These are phyloP conservation scores for Pammene fasciana DNA, from an alignment of 2,888 invertebrate genomes.

Conservation along the genomic window DNA sequence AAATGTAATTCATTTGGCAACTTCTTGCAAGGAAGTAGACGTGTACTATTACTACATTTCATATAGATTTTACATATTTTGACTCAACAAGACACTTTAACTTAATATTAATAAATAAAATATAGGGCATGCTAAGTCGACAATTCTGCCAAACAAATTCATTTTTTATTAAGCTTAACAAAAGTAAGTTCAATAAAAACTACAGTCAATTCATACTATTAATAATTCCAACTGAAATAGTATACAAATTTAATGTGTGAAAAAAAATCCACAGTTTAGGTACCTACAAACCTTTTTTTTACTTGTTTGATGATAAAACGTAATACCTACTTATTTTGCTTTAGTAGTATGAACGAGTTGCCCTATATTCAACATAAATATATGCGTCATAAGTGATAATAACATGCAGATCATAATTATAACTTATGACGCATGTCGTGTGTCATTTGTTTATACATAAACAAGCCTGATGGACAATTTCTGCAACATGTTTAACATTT, in stretches of 20 bases:
- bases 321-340: no score
- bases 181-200: neutral
- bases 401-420: neutral
- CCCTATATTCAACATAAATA: neutral
- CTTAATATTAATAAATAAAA: constrained; percentile 30
- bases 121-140: constrained; percentile 10
- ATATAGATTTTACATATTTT: constrained; percentile 25
- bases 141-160: neutral
- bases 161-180: neutral
- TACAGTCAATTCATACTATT: neutral
- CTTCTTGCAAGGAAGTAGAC: constrained; percentile 54
- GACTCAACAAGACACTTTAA: constrained; percentile 34
- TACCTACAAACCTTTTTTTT: no score
- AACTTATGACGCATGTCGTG: neutral
- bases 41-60: constrained; percentile 26
- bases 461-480: neutral
- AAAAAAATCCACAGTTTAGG: no score
- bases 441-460: no score
- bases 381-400: neutral
- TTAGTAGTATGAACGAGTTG: neutral
- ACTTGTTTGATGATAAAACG: no score
- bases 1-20: constrained; percentile 54
- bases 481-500: neutral
- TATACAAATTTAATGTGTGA: no score
- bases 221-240: no score